These are phyloP conservation scores for Eleginops maclovinus DNA, from an alignment of 2,113 vertebrate species.

Conservation along the genomic window DNA sequence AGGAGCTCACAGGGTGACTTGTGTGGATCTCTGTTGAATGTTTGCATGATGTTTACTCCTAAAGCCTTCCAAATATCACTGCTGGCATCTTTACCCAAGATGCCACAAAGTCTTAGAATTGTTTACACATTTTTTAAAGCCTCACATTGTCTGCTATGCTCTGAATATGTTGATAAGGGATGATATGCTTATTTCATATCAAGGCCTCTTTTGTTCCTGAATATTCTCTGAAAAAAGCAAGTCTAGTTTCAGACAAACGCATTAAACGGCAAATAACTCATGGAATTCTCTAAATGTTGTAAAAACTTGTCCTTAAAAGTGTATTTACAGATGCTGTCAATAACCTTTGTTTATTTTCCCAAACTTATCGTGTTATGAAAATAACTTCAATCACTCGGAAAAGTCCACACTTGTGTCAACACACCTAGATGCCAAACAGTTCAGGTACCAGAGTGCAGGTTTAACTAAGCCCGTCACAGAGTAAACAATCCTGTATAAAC, in stretches of 20 bases:
- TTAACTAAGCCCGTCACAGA: conserved; percentile 14
- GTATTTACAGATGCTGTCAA: not conserved
- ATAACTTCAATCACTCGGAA: not conserved
- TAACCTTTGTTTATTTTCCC: not conserved
- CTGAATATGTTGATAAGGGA: not conserved
- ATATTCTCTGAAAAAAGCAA: conserved; percentile 1
- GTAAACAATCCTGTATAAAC: conserved; percentile 40
- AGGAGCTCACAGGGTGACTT: not conserved
- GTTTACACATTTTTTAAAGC: not conserved
- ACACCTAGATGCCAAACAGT: not conserved
- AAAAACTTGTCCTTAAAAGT: not conserved
- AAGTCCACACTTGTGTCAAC: conserved; percentile 13
- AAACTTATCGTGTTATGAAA: not conserved
- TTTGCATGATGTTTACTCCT: not conserved
- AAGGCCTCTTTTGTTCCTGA: not conserved
- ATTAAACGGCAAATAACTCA: not conserved
- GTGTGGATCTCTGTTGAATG: not conserved
- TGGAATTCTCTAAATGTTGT: not conserved
- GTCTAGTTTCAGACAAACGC: not conserved
- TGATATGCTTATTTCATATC: not conserved
- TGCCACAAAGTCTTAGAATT: not conserved
- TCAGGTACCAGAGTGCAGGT: not conserved
- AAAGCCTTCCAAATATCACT: not conserved
- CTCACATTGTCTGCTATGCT: not conserved
- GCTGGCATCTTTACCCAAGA: not conserved